Evolutionary conservation across 2,888 invertebrate genomes (phyloP), one percentile per base, ranked within the genome.

Genomic region (Andrena marginata): DNA sequence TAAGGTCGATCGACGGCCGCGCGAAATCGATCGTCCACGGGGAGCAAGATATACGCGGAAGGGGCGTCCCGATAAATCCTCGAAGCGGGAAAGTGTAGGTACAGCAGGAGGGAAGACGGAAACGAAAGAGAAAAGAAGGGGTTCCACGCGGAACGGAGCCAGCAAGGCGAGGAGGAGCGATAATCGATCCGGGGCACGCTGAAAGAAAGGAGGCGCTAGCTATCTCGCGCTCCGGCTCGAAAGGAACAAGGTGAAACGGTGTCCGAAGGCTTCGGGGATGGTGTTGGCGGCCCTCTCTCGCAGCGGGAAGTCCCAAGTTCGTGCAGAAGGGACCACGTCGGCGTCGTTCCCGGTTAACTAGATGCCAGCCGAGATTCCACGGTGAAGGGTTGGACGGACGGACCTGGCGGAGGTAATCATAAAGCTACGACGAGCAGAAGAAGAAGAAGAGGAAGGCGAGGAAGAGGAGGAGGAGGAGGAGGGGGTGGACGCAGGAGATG

Each of bases 331-430:
- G 85, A 88, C 89, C 87, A 80, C 84, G 81, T 84, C 87, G 87
- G 87, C 88, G 85, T 89, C 88, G 89, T 89, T 89, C 87, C 29
- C 82, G 89, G 90, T 89, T 90, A 90, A 90, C 90, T 90, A 90
- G 90, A 90, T 90, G 90, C 90, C 90, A 90, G 86, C 87, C 86
- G 85, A 90, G 90, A 90, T 90, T 90, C 90, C 89, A 88, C 82
- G 85, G 88, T 90, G 90, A 90, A 90, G 90, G 89, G 89, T 89
- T 88, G 89, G 89, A 89, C 87, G 89, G 84, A 82, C 85, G 77
- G 79, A 79, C 72, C 76, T 86, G 84, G 87, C 87, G 85, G 86
- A 89, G 88, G 89, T 89, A 89, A 89, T 89, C 89, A 89, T 89
- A 89, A 88, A 89, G 89, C 89, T 80, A 82, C 85, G 84, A 85